Evolutionary conservation across 2,888 invertebrate species (phyloP).

Genomic region (Chrysomela aeneicollis): DNA sequence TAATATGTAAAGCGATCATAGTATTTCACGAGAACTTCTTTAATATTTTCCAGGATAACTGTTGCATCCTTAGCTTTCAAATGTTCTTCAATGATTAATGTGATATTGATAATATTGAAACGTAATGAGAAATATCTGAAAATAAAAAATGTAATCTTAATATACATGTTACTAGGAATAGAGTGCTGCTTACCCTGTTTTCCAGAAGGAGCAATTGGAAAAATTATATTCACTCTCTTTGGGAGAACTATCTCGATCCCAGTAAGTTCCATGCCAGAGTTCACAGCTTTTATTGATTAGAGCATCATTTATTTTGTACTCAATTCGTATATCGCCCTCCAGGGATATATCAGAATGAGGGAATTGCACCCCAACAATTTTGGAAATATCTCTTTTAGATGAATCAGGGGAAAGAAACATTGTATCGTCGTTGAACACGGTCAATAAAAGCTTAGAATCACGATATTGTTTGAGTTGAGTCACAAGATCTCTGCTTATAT

Average conservation of each 20-base stretch:
- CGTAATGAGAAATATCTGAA: slow-evolving; percentile 23
- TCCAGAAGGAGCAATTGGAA: slow-evolving; percentile 11
- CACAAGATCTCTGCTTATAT: slow-evolving; percentile 17
- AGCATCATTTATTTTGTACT: slow-evolving; percentile 11
- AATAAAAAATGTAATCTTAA: slow-evolving; percentile 8
- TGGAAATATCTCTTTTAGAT: slow-evolving; percentile 13
- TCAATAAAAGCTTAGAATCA: slow-evolving; percentile 19
- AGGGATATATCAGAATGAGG: not conserved
- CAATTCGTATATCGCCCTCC: slow-evolving; percentile 18
- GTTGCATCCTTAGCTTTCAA: not conserved
- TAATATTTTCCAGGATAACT: not conserved
- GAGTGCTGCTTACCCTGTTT: slow-evolving; percentile 16
- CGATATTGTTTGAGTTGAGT: slow-evolving; percentile 14
- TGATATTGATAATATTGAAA: slow-evolving; percentile 21
- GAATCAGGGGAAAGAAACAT: slow-evolving; percentile 21
- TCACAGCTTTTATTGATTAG: slow-evolving; percentile 20
- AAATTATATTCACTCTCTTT: not conserved
- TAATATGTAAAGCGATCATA: not conserved
- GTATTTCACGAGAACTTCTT: not conserved
- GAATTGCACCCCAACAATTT: slow-evolving; percentile 26
- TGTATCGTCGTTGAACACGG: slow-evolving; percentile 25
- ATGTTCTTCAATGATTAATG: slow-evolving; percentile 18
- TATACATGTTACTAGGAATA: too few species aligned
- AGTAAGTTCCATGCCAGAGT: slow-evolving; percentile 13
- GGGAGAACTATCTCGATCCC: not conserved